Evolutionary conservation across 2,888 invertebrate species (phyloP).

Genomic region (Dasysyrphus tricinctus): DNA sequence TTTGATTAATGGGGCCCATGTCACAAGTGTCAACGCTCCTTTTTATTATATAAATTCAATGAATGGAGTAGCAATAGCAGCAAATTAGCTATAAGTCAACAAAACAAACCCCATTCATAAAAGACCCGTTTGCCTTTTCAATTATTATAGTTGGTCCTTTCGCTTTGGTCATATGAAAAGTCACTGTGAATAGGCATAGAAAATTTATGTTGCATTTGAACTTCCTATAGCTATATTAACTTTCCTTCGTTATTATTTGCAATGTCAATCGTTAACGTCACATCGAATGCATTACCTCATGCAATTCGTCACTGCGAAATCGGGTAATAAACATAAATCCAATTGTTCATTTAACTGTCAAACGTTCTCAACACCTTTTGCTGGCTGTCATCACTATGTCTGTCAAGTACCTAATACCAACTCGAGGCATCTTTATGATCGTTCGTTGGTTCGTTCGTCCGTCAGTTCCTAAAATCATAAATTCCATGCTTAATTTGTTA

Average conservation of each 20-base stretch:
- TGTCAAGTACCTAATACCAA: neutral
- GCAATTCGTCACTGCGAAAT: slow-evolving; percentile 41
- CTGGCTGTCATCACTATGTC: slow-evolving; percentile 25
- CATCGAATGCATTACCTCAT: slow-evolving; percentile 31
- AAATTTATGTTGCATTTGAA: slow-evolving; percentile 40
- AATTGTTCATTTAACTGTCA: slow-evolving; percentile 49
- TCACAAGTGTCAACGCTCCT: slow-evolving; percentile 15
- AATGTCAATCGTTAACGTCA: slow-evolving; percentile 47
- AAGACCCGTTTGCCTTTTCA: neutral
- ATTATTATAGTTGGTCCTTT: neutral
- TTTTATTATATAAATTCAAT: neutral
- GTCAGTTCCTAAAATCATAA: slow-evolving; percentile 62
- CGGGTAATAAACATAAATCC: slow-evolving; percentile 45
- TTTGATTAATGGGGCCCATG: slow-evolving; percentile 22
- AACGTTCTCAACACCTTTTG: slow-evolving; percentile 35
- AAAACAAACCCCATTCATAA: neutral
- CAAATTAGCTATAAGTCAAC: neutral
- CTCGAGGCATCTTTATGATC: neutral
- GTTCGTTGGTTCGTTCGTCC: neutral
- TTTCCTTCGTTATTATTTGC: slow-evolving; percentile 3
- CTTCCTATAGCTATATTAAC: slow-evolving; percentile 30
- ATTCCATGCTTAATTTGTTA: slow-evolving; percentile 58
- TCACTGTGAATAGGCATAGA: too few relatives aligned
- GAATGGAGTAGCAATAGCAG: neutral
- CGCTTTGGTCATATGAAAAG: neutral